Evolutionary conservation across 1,140 invertebrate genomes (phyloP).

Genomic region (Drosophila nasuta): DNA sequence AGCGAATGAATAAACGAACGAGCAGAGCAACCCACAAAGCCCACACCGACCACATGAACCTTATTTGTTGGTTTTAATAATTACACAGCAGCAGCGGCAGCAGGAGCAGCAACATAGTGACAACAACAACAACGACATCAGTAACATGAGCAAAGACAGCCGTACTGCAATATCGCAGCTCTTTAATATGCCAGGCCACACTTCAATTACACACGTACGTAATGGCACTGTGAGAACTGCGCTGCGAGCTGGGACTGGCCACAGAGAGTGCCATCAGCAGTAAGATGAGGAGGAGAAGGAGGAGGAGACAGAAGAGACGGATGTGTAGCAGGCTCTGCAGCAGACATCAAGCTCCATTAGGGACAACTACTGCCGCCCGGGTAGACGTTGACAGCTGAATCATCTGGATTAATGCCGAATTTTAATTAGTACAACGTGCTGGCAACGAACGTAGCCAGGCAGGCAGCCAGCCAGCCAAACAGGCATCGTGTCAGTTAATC

Average conservation of each 20-base stretch:
- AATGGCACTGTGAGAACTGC: conserved; percentile 28
- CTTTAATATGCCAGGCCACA: conserved; percentile 79
- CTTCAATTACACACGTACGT: conserved; percentile 78
- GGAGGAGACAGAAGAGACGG: not conserved
- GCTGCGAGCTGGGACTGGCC: conserved; percentile 23
- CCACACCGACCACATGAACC: conserved; percentile 63
- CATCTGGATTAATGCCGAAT: conserved; percentile 84
- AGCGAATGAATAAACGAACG: conserved; percentile 20
- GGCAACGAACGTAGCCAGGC: not conserved
- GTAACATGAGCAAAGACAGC: conserved; percentile 10
- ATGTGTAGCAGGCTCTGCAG: conserved; percentile 4
- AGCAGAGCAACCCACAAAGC: conserved; percentile 23
- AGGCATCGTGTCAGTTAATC: conserved; percentile 61
- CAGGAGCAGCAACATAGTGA: conserved; percentile 9
- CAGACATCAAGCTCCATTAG: conserved; percentile 41
- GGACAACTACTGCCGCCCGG: conserved; percentile 21
- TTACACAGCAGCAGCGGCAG: conserved; percentile 61
- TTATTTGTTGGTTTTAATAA: conserved; percentile 84
- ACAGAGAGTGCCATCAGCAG: conserved; percentile 2
- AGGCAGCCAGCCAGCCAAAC: not conserved
- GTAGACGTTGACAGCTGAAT: conserved; percentile 76
- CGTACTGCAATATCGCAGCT: conserved; percentile 50
- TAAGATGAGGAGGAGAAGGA: not conserved
- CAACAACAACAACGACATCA: not conserved
- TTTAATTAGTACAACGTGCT: conserved; percentile 80